Percentiles rank a stretch among this genome's conserved stretches.
Evolutionary conservation across 2,888 invertebrate species (phyloP).

Genomic region (Cotesia congregata): DNA sequence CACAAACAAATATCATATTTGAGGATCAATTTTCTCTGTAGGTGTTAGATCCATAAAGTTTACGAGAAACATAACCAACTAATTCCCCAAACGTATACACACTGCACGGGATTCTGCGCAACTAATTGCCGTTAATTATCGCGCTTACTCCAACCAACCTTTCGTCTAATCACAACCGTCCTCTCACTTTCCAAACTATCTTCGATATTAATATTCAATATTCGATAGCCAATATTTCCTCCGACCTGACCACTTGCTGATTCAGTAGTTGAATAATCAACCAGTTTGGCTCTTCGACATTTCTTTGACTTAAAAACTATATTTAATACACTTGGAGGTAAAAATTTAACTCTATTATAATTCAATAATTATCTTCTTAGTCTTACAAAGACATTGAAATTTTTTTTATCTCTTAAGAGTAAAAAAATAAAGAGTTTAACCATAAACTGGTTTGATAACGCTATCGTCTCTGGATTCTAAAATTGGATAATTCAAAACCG

Average conservation of each 20-base stretch:
- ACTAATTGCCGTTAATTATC: constrained; percentile 68
- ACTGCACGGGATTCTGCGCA: constrained; percentile 55
- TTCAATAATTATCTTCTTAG: no score
- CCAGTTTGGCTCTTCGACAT: no score
- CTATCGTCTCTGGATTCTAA: background rate
- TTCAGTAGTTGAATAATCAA: no score
- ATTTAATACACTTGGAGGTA: no score
- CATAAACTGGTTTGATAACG: no score
- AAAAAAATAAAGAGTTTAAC: no score
- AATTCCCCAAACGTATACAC: constrained; percentile 56
- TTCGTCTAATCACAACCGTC: constrained; percentile 42
- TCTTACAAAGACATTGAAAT: no score
- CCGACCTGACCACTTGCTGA: no score
- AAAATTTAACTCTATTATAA: no score
- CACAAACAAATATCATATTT: constrained; percentile 9
- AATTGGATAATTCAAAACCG: constrained; percentile 10
- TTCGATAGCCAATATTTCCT: no score
- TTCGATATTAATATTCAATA: constrained; percentile 25
- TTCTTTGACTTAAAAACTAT: no score
- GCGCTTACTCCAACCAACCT: constrained; percentile 59
- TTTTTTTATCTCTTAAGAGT: no score
- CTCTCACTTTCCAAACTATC: constrained; percentile 30
- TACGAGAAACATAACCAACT: constrained; percentile 57
- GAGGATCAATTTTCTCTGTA: constrained; percentile 1
- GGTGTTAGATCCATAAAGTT: constrained; percentile 5